Base-by-base conservation (phyloP, 2,888 invertebrate species). In the Epirrita christyi region DNA sequence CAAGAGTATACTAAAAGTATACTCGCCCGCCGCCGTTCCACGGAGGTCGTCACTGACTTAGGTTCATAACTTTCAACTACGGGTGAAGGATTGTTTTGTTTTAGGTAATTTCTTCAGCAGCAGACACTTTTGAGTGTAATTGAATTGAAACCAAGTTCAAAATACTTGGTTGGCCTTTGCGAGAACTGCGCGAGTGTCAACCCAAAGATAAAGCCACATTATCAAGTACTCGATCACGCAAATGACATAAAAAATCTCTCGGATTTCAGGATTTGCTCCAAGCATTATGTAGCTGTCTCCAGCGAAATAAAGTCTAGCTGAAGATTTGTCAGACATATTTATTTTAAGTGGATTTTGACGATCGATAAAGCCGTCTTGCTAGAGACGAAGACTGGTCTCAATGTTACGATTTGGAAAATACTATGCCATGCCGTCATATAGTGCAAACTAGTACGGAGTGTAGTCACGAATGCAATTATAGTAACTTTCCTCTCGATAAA, bases 161-260 rank as follows among this genome's bases (percentile, higher is more conserved):
- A 51, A 52, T 29, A 34, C 55, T 42, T 41, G 8, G 32, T 42
- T 55, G 59, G 55, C 59, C 59, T 51, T 44, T 28, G 46, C 32
- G 28, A 15, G 38, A 36, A 32, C 40, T 27, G 15, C 10, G 48
- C 44, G 43, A 55, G 51, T 48, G 55, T 48, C 59, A 59, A 40
- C 10, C 43, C 34, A 28, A 44, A 48, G 59, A 55, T 51, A 59
- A 54, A 51, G 47, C 34, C 47, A 51, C 34, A 63, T 66, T 61
- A 63, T 60, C 57, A 55, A 59, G 57, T 57, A 56, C 56, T 63
- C 57, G 61, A 63, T 63, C 61, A 61, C 41, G 46, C 29, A 46
- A 38, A 37, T 53, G 59, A 57, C 59, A 57, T 41, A 32, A 59
- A 57, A 21, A 59, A 53, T 50, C 55, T 52, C 46, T 52, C 37